Conservation (phyloP, 2,113 vertebrate species). For the Cebus imitator region DNA sequence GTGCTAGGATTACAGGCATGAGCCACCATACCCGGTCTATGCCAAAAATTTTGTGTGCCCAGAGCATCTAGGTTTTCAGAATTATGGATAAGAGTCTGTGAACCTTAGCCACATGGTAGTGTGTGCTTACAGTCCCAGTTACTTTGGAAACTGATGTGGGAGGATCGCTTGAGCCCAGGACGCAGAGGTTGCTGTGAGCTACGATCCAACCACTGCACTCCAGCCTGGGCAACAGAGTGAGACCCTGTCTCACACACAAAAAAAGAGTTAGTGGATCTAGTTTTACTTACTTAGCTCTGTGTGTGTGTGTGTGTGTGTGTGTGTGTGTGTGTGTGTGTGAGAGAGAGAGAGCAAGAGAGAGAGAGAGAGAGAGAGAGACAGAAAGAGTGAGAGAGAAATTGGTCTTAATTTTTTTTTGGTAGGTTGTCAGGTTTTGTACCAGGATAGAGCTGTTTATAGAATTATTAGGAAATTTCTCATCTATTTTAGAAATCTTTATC, state of each 20-base stretch:
- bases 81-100: background rate
- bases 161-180: no score
- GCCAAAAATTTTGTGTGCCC: background rate
- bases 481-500: background rate
- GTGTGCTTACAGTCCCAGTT: no score
- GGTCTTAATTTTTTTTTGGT: background rate
- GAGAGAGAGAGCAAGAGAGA: background rate
- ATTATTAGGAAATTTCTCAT: background rate
- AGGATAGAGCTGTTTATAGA: slow-evolving; percentile 6
- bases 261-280: no score
- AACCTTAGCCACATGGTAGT: background rate
- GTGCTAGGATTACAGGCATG: no score
- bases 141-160: no score
- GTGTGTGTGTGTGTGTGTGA: background rate
- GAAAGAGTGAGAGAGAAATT: background rate
- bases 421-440: background rate
- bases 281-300: background rate
- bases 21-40: background rate
- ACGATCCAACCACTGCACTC: no score
- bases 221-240: no score
- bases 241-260: no score
- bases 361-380: background rate
- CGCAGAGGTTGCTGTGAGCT: no score
- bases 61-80: background rate
- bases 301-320: background rate